Conservation (phyloP, 2,888 invertebrate genomes). For the Therioaphis trifolii region DNA sequence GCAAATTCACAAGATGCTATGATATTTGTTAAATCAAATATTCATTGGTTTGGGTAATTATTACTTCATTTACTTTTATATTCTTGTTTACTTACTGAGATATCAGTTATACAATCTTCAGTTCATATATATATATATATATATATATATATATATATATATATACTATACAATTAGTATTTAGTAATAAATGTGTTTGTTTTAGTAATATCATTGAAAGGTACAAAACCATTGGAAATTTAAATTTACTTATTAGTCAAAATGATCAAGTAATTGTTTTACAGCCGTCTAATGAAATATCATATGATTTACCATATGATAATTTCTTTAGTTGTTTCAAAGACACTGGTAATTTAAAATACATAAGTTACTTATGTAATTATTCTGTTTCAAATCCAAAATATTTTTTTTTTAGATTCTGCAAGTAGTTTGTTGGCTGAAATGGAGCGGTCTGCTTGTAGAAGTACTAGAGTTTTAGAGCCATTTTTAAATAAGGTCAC, state of each 20-base stretch:
- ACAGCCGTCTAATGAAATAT: constrained; percentile 21
- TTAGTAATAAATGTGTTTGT: not conserved
- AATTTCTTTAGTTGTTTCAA: constrained; percentile 54
- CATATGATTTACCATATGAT: constrained; percentile 47
- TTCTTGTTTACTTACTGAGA: not conserved
- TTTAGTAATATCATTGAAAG: constrained; percentile 46
- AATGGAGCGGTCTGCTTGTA: constrained; percentile 47
- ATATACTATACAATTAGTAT: no score
- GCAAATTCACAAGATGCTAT: constrained; percentile 53
- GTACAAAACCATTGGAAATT: constrained; percentile 58
- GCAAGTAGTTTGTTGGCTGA: constrained; percentile 40
- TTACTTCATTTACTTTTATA: no score
- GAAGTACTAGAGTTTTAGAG: constrained; percentile 49
- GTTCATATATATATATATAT: no score
- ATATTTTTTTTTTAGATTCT: constrained; percentile 43
- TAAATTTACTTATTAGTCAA: constrained; percentile 57
- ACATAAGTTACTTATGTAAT: not conserved
- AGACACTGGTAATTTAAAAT: constrained; percentile 38
- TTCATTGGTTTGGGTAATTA: constrained; percentile 55
- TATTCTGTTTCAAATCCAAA: not conserved
- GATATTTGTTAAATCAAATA: constrained; percentile 53
- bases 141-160: no score
- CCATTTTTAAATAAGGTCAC: constrained; percentile 56
- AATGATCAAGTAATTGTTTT: constrained; percentile 57
- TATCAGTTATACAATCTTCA: no score